Evolutionary conservation across 2,113 vertebrate species (phyloP).

Genomic region (Pogonocichla stellata): DNA sequence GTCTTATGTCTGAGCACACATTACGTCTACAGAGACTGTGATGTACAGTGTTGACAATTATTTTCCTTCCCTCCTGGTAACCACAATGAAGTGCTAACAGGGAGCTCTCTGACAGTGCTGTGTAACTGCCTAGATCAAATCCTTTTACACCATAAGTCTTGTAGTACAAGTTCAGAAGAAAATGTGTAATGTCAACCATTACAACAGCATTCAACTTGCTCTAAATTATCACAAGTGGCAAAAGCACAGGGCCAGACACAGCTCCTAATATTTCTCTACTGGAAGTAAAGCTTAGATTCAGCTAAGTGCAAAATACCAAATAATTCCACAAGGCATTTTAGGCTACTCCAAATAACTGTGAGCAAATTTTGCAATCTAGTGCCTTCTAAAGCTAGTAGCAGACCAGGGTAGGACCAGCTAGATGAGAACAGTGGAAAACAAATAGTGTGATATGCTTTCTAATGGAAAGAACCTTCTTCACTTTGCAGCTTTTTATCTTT

Average conservation of each 20-base stretch:
- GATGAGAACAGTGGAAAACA: not conserved
- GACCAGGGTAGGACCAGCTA: not conserved
- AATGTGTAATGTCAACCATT: not conserved
- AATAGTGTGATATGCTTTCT: not conserved
- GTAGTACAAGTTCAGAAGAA: not conserved
- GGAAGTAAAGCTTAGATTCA: not conserved
- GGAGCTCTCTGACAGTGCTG: not conserved
- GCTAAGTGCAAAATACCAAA: not conserved
- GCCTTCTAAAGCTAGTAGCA: not conserved
- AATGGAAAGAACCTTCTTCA: not conserved
- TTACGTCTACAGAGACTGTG: not conserved
- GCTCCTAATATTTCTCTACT: not conserved
- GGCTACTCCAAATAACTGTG: not conserved
- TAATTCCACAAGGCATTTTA: not conserved
- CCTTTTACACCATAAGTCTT: not conserved
- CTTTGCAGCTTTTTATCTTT: not conserved
- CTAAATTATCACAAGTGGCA: not conserved
- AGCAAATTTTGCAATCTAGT: not conserved
- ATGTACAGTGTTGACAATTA: not conserved
- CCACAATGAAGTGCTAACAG: not conserved
- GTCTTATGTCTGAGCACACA: not conserved
- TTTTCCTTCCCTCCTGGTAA: not conserved
- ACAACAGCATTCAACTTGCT: not conserved
- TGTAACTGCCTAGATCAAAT: not conserved
- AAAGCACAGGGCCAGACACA: not conserved